Evolutionary conservation across 1,140 invertebrate species (phyloP), one percentile per base, ranked within the genome.

Genomic region (Protaetia brevitarsis): DNA sequence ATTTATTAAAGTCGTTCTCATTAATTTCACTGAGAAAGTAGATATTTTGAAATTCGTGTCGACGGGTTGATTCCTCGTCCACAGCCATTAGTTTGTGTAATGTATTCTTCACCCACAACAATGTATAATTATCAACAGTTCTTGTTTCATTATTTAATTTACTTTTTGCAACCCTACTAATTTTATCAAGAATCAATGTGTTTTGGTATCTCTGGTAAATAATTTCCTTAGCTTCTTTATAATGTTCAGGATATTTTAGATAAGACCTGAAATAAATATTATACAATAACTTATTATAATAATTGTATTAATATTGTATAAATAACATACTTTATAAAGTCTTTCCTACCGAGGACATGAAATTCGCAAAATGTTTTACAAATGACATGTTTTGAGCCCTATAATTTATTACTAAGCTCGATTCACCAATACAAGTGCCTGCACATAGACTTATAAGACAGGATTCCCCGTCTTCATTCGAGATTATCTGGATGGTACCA

Each of bases 301-400:
- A 23, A 4, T 23, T 56, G 3, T 37, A 37, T 7, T 2, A 0
- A 37, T n/a, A n/a, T n/a, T n/a, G 34, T 11, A 37, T 11, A 59
- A 36, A 29, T 26, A 30, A 2, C 2, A 58, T 34, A 65, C 29
- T 28, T 67, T 19, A 59, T 26, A 23, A 69, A 63, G n/a, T 56
- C 29, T 7, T n/a, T 45, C 27, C 28, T 63, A 1, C 34, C 41
- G 2, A 69, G 16, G 3, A 69, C 28, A 7, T 66, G 60, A 23
- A 69, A 45, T 28, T 69, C 65, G 29, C 51, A 66, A 56, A 63
- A 69, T 0, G 65, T 67, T 51, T 69, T 61, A 41, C 65, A 66
- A 7, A 59, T 19, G 31, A 69, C 63, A 28, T 56, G 45, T 29
- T 63, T 59, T 11, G 37, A 30, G 56, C 45, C 11, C 41, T 45